Evolutionary conservation across 1,140 invertebrate genomes (phyloP), one percentile per base, ranked within the genome.

Genomic region (Phenacoccus solenopsis): DNA sequence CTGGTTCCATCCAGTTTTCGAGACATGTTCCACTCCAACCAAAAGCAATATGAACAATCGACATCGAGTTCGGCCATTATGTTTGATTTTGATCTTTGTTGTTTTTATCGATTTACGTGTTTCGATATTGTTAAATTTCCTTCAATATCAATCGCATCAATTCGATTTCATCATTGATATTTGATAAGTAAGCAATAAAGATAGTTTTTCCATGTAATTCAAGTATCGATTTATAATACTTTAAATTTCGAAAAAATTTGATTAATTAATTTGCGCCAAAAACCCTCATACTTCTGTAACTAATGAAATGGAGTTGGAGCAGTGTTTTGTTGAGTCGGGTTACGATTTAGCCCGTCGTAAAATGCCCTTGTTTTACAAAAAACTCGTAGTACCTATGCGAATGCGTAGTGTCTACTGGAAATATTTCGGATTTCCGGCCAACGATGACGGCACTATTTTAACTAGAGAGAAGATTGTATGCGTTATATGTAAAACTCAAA

Each of bases 321-420:
- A 49, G 13, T 49, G 38, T 49, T 49, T 49, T 16, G 16, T 49
- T 2, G 38, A 49, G 3, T 32, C 30, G 3, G 16, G 38, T 5
- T 49, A 9, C 28, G 67, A 32, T 68, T 49, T 68, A 13, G 38
- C 27, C 4, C 59, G 59, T 20, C 59, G 59, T 3, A 27, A 25
- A 16, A 25, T 64, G 25, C 59, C 59, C 4, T 16, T 49, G 2
- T 49, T 16, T 10, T 83, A 82, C 70, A 81, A 82, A 69, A 81
- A 80, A 71, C 73, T 84, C 4, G 82, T 84, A 9, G 83, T 84
- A 10, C 83, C 83, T 3, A 79, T 80, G 72, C 79, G 82, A 0
- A 86, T 86, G 85, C 78, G 85, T 69, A 85, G 83, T 73, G 83
- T 84, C 57, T 86, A 86, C 74, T 86, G 85, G 85, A 84, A 84